phyloP scores from a whole-genome alignment of 2,797 vertebrate genomes.

The Hydrolagus colliei region DNA sequence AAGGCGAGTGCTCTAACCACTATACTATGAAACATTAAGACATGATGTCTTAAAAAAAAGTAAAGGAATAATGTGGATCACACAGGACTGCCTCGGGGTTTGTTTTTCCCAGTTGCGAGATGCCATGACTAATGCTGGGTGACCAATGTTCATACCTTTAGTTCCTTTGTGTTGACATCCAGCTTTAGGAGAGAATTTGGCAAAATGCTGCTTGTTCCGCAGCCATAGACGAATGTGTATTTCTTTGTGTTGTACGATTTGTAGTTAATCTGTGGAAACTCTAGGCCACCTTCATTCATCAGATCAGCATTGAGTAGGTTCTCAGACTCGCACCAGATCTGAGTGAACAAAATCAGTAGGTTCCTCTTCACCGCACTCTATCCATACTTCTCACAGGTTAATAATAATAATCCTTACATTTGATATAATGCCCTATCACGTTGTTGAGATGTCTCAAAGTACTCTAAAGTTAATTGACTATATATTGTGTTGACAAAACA shows the following conservation, averaged over 20 bases:
- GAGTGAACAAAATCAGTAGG: conserved; percentile 30
- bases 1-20: too few relatives aligned
- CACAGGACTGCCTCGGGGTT: too few relatives aligned
- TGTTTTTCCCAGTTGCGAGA: too few relatives aligned
- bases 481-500: too few relatives aligned
- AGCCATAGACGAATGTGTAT: conserved; percentile 82
- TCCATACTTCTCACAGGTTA: too few relatives aligned
- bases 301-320: conserved; percentile 71
- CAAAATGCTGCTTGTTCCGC: conserved; percentile 72
- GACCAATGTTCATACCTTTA: conserved; percentile 59
- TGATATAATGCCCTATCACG: too few relatives aligned
- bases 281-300: conserved; percentile 67
- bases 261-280: conserved; percentile 92
- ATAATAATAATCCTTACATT: too few relatives aligned
- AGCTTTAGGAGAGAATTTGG: conserved; percentile 84
- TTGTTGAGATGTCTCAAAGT: too few relatives aligned
- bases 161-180: conserved; percentile 71
- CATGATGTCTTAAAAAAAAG: neutral
- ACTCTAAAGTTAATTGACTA: too few relatives aligned
- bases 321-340: conserved; percentile 81
- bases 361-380: too few relatives aligned
- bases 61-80: neutral
- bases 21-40: neutral
- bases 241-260: conserved; percentile 57
- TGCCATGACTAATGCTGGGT: too few relatives aligned